Conservation (phyloP, 2,888 invertebrate species). For the Cosmia pyralina region DNA sequence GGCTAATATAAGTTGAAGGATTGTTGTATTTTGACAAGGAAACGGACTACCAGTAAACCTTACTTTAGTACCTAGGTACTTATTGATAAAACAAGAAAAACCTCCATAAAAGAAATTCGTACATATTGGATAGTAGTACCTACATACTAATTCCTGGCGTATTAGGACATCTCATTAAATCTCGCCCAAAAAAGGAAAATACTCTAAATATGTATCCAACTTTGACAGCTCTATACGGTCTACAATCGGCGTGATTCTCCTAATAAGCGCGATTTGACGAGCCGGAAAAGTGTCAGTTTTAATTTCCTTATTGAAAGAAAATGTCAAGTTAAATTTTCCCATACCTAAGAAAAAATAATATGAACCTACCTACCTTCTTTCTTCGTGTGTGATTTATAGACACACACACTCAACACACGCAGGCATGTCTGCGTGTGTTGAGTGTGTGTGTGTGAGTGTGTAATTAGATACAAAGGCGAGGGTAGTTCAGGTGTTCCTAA, state of each 20-base stretch:
- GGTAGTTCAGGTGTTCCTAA: slow-evolving; percentile 38
- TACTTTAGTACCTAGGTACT: background rate
- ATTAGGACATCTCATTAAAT: too few relatives aligned
- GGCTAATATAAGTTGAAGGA: slow-evolving; percentile 53
- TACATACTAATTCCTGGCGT: too few relatives aligned
- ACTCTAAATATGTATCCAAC: background rate
- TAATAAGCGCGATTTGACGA: background rate
- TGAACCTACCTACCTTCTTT: background rate
- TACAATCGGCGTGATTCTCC: slow-evolving; percentile 1
- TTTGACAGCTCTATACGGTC: slow-evolving; percentile 1
- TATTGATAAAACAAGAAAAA: background rate
- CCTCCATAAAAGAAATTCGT: too few relatives aligned
- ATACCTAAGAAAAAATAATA: background rate
- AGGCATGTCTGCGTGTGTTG: background rate
- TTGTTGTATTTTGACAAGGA: slow-evolving; percentile 26
- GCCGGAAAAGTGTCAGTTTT: slow-evolving; percentile 20
- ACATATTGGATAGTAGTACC: too few relatives aligned
- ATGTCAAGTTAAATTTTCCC: background rate
- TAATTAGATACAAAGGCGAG: slow-evolving; percentile 47
- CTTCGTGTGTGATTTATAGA: background rate
- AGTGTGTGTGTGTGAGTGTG: slow-evolving; percentile 22
- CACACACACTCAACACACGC: too few relatives aligned
- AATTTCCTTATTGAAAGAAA: slow-evolving; percentile 8
- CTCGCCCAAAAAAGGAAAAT: background rate
- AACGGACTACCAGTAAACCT: background rate